Evolutionary conservation across 2,797 vertebrate species (phyloP).

Genomic region (Sebastes elongatus): DNA sequence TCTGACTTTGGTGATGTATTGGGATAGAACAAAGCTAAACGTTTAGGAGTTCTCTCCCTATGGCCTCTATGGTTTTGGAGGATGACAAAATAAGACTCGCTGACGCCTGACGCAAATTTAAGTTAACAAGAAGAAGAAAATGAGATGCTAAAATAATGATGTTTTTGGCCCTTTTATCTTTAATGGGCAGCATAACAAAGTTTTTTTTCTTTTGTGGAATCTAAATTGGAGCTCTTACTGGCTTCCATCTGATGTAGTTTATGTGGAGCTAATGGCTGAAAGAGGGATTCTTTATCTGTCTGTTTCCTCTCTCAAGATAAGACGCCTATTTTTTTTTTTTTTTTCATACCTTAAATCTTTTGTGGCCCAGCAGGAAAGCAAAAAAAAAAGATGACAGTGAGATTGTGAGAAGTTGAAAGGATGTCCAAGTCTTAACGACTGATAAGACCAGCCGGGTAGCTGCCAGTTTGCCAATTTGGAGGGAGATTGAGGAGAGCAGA

Average conservation of each 20-base stretch:
- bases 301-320: constrained; percentile 28
- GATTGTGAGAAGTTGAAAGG: constrained; percentile 30
- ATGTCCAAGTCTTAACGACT: constrained; percentile 16
- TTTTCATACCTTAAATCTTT: constrained; percentile 14
- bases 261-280: constrained; percentile 1
- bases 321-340: neutral
- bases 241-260: neutral
- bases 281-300: constrained; percentile 22
- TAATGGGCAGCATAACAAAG: neutral
- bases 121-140: neutral
- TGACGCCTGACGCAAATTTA: constrained; percentile 3
- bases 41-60: constrained; percentile 5
- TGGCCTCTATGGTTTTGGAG: neutral
- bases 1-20: constrained; percentile 28
- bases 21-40: constrained; percentile 44
- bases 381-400: constrained; percentile 13
- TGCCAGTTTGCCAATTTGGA: constrained; percentile 45
- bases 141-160: neutral
- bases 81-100: neutral
- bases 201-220: constrained; percentile 1
- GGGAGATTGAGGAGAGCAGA: constrained; percentile 12
- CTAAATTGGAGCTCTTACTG: constrained; percentile 10
- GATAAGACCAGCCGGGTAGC: constrained; percentile 20
- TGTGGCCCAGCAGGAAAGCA: neutral
- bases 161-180: constrained; percentile 23